These are phyloP conservation scores for Rhipidura dahli DNA, from an alignment of 2,113 vertebrate genomes.

Conservation along the genomic window DNA sequence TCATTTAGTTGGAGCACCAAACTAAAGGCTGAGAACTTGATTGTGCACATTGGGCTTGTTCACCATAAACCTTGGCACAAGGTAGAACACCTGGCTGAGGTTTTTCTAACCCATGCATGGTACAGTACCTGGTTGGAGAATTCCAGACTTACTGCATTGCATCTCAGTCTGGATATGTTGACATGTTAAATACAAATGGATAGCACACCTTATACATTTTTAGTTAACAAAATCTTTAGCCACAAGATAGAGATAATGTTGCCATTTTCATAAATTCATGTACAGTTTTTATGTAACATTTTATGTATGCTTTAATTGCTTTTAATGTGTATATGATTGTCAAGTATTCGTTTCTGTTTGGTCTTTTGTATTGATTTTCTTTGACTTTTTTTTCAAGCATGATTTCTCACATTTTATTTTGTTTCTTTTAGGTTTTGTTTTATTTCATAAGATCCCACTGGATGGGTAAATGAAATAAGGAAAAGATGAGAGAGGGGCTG, in stretches of 20 bases:
- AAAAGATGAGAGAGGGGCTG: slow-evolving; percentile 75
- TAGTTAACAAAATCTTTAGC: background rate
- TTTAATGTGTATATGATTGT: slow-evolving; percentile 51
- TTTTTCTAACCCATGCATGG: background rate
- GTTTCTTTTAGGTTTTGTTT: slow-evolving; percentile 97
- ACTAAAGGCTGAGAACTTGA: background rate
- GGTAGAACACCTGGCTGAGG: background rate
- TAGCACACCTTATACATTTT: background rate
- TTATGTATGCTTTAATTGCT: slow-evolving; percentile 43
- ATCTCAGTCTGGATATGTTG: background rate
- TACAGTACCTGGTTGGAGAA: background rate
- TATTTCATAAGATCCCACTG: slow-evolving; percentile 95
- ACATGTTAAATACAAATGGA: background rate
- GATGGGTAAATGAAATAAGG: slow-evolving; percentile 85
- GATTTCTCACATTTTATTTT: slow-evolving; percentile 82
- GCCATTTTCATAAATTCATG: background rate
- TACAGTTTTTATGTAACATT: slow-evolving; percentile 30
- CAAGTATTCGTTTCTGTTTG: slow-evolving; percentile 55
- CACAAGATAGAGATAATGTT: background rate
- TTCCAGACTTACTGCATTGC: background rate
- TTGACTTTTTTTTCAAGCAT: slow-evolving; percentile 61
- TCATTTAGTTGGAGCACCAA: background rate
- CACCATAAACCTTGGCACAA: background rate
- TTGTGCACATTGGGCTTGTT: background rate
- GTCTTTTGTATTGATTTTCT: slow-evolving; percentile 63